A percentile compares a stretch with the other conserved stretches of the same genome.
These are phyloP conservation scores for Siphonodentalium dalli DNA, from an alignment of 2,888 invertebrate genomes.

Conservation along the genomic window DNA sequence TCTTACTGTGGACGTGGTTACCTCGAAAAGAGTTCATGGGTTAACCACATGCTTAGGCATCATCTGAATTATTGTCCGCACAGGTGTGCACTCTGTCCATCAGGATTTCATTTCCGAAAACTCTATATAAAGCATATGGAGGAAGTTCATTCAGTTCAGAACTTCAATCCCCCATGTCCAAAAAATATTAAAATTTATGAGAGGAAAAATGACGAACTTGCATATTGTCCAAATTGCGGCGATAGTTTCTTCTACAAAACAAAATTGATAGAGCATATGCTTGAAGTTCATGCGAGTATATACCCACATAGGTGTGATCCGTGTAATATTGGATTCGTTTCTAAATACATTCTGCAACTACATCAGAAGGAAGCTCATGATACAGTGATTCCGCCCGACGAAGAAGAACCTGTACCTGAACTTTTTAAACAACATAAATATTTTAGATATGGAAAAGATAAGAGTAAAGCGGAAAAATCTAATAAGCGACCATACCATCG, in stretches of 20 bases:
- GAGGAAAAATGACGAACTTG: slow-evolving; percentile 34
- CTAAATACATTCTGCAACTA: slow-evolving; percentile 34
- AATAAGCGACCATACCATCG: too few relatives aligned
- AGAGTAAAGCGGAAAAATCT: too few relatives aligned
- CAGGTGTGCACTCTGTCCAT: slow-evolving; percentile 34
- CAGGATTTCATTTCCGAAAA: slow-evolving; percentile 32
- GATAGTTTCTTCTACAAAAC: slow-evolving; percentile 42
- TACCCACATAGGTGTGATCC: slow-evolving; percentile 41
- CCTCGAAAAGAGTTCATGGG: slow-evolving; percentile 36
- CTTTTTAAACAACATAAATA: too few relatives aligned
- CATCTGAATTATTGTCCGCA: slow-evolving; percentile 45
- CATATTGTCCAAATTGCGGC: slow-evolving; percentile 42
- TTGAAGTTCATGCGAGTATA: slow-evolving; percentile 36
- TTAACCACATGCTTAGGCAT: slow-evolving; percentile 39
- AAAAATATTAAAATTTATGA: slow-evolving; percentile 37
- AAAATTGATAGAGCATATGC: slow-evolving; percentile 46
- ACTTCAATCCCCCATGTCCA: slow-evolving; percentile 16
- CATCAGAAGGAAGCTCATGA: slow-evolving; percentile 40
- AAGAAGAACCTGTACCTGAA: slow-evolving; percentile 3
- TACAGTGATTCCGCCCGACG: slow-evolving; percentile 13
- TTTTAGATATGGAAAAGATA: too few relatives aligned
- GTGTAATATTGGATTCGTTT: slow-evolving; percentile 45
- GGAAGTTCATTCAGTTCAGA: slow-evolving; percentile 31
- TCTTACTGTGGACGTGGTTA: slow-evolving; percentile 52
- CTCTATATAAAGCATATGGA: slow-evolving; percentile 44